Evolutionary conservation across 2,888 invertebrate species (phyloP).

Genomic region (Erannis defoliaria): DNA sequence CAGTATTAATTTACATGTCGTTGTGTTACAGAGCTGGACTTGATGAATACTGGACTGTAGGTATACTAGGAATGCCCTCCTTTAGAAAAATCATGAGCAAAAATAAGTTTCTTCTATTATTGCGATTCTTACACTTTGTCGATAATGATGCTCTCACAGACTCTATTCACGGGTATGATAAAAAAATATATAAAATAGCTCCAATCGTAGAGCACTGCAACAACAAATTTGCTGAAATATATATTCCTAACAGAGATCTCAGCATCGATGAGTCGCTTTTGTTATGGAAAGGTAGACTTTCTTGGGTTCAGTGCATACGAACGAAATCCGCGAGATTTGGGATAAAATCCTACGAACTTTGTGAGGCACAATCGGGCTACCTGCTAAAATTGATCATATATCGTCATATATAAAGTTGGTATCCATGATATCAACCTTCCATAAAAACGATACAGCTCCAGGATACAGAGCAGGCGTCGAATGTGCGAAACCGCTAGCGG

Average conservation of each 20-base stretch:
- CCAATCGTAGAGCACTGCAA: conserved; percentile 39
- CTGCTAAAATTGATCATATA: conserved; percentile 27
- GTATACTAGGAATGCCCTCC: conserved; percentile 40
- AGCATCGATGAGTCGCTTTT: conserved; percentile 45
- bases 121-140: conserved; percentile 41
- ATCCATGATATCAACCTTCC: conserved; percentile 23
- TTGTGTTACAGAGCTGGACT: conserved; percentile 31
- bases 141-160: conserved; percentile 34
- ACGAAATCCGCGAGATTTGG: conserved; percentile 40
- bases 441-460: conserved; percentile 20
- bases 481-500: conserved; percentile 13
- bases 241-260: conserved; percentile 28
- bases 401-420: conserved; percentile 37
- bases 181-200: conserved; percentile 38
- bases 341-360: conserved; percentile 42
- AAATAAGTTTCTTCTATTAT: conserved; percentile 36
- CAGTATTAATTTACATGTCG: conserved; percentile 36
- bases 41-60: conserved; percentile 42
- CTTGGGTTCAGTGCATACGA: conserved; percentile 43
- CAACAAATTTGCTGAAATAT: conserved; percentile 33
- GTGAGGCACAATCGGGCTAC: conserved; percentile 43
- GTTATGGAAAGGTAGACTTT: conserved; percentile 43
- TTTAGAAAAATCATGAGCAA: conserved; percentile 41
- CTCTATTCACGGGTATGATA: conserved; percentile 25
- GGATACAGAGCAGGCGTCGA: conserved; percentile 21